These are phyloP conservation scores for Eupsittula cactorum DNA, from an alignment of 2,113 vertebrate genomes.

Conservation along the genomic window DNA sequence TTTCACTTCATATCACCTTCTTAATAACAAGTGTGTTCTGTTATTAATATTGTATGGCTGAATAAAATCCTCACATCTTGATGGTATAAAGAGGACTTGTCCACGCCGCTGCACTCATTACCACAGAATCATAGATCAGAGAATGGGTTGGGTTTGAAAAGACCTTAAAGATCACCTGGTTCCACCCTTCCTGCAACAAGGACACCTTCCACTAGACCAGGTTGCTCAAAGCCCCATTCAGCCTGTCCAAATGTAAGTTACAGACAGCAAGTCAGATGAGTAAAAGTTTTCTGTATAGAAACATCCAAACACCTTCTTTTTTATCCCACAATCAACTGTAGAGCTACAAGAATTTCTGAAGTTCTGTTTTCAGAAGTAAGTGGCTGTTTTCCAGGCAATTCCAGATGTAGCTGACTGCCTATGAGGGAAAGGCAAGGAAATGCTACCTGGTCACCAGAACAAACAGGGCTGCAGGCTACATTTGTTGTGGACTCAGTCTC, in stretches of 20 bases:
- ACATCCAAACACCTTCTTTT: not conserved
- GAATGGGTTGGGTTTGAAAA: not conserved
- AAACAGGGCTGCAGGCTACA: not conserved
- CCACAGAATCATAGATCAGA: not conserved
- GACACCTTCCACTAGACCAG: not conserved
- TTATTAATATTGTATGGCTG: not conserved
- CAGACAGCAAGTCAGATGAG: not conserved
- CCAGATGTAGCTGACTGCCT: not conserved
- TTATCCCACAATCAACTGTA: not conserved
- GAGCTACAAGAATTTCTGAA: not conserved
- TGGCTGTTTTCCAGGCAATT: not conserved
- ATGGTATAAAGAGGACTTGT: not conserved
- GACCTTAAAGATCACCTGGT: not conserved
- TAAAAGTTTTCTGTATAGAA: not conserved
- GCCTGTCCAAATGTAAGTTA: not conserved
- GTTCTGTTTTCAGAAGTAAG: not conserved
- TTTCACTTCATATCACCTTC: not conserved
- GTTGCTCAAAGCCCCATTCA: not conserved
- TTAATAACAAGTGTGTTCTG: not conserved
- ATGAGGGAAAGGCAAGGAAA: not conserved
- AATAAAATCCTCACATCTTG: not conserved
- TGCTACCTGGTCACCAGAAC: not conserved
- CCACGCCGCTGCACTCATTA: not conserved
- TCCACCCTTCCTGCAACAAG: not conserved
- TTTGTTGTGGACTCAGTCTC: not conserved